Base-by-base conservation (phyloP, 2,888 invertebrate genomes). In the Pyrocoelia pectoralis region DNA sequence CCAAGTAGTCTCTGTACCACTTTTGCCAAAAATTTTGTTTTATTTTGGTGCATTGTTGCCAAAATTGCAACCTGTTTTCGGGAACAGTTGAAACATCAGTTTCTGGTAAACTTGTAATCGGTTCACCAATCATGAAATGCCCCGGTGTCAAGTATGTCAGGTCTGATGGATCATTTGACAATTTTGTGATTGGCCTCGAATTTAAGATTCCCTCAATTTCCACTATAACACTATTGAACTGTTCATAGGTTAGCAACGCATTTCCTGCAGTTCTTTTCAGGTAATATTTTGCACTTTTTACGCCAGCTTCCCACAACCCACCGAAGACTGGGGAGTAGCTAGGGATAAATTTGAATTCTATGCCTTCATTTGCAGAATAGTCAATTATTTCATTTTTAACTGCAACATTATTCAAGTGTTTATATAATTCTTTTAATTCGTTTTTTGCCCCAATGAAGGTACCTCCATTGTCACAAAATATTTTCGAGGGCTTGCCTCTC, bases 361-460 rank as follows among this genome's bases (percentile, higher is more conserved):
- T 61, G 5, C 33, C 17, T 49, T 56, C 40, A 14, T 33, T 49
- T 49, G 49, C 18, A 49, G 19, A 17, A 49, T 19, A 49, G n/a
- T 49, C 24, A 5, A 14, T 24, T n/a, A 49, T 49, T 49, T 19
- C 1, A 24, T 49, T 49, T 19, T 19, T 15, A 19, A n/a, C 19
- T 19, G 8, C 2, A 14, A 46, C 3, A 46, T 14, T 46, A 19
- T 49, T 49, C 3, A 12, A 6, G 3, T 12, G 9, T 19, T 49
- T 19, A n/a, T 28, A 46, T 13, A 73, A 15, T 40, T 71, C 70
- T 12, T 65, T 48, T 1, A 75, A 51, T 41, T 72, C 61, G 9
- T 68, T 68, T n/a, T 71, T 66, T 1, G 76, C 75, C 4, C 76
- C 78, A 0, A 73, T 62, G 56, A 77, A 78, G 50, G 75, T 78